phyloP scores from a whole-genome alignment of 2,113 vertebrate species.

The Acanthisitta chloris region DNA sequence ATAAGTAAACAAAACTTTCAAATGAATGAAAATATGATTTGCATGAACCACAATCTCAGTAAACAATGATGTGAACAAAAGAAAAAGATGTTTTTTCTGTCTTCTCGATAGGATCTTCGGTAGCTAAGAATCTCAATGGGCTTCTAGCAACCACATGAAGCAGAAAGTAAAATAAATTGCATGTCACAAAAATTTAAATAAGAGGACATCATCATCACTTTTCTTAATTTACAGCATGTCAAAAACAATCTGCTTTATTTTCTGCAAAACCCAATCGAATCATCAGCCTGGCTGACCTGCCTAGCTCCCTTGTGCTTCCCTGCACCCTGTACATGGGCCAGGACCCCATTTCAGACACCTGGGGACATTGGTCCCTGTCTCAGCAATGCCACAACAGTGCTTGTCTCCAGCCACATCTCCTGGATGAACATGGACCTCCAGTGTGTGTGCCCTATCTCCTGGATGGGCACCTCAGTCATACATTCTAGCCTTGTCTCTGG shows the following conservation, averaged over 20 bases:
- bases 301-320: accelerated
- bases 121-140: background rate
- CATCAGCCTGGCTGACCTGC: background rate
- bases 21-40: background rate
- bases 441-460: background rate
- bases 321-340: accelerated
- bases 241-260: background rate
- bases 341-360: background rate
- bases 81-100: background rate
- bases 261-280: background rate
- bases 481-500: background rate
- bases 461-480: background rate
- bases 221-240: background rate
- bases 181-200: background rate
- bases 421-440: background rate
- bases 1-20: background rate
- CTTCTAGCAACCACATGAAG: background rate
- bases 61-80: background rate
- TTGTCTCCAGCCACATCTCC: background rate
- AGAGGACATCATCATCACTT: background rate
- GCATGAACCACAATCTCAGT: background rate
- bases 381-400: background rate
- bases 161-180: background rate
- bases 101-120: background rate
- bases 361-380: accelerated